Evolutionary conservation across 1,140 invertebrate genomes (phyloP), one percentile per base, ranked within the genome.

Genomic region (Vanessa tameamea): DNA sequence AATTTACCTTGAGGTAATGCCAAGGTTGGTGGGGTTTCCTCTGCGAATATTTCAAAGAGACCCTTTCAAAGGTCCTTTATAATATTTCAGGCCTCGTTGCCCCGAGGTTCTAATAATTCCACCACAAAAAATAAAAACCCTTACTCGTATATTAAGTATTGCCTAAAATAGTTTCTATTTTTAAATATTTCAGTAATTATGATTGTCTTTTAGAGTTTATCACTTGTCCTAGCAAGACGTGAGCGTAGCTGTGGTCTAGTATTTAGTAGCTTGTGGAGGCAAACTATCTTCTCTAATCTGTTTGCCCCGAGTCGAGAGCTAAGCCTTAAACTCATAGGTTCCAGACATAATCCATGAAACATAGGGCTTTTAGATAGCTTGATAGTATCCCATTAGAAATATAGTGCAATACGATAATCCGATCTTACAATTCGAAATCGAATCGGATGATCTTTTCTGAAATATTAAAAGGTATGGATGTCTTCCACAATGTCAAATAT

Each of bases 231-330:
- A 23, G n/a, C 20, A 13, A 26, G 53, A 57, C 20, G 53, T 20
- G 20, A 57, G 16, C 12, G n/a, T 37, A 14, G 57, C 15, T 61
- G 12, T 37, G 14, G 12, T 37, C 7, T 37, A n/a, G 57, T 37
- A 61, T 37, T 37, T 31, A 61, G 26, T 61, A 15, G 26, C 26
- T 14, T 61, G 14, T n/a, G 13, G 26, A 31, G 26, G 23, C 57
- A 37, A 61, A 61, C 57, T 61, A 61, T 61, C 26, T 61, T 61
- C 26, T 37, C 12, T 61, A 61, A 61, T 61, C 57, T 61, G 57
- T 37, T 61, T 61, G 57, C 57, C 14, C 12, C 15, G 57, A 57
- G 57, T 37, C 14, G 13, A 61, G 57, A 61, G 26, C 31, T 61
- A 31, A 61, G 57, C 57, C 57, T 15, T 14, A n/a, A n/a, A 37